Evolutionary conservation across 2,113 vertebrate species (phyloP), one percentile per base, ranked within the genome.

Genomic region (Phrynocephalus versicolor): DNA sequence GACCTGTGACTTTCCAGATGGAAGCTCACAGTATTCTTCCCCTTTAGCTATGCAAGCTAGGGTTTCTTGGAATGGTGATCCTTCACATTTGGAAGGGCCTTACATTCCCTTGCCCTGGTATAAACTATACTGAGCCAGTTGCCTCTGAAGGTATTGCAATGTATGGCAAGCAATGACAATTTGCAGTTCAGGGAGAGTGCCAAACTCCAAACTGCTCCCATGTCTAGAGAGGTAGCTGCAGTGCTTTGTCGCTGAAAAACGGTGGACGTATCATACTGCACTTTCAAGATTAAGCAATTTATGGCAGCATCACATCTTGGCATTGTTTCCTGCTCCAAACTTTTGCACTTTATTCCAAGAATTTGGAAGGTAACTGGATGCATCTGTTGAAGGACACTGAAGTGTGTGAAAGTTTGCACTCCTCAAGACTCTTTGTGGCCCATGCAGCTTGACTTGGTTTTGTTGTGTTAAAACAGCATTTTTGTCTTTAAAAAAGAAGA

Each of bases 181-280:
- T 86, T 87, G 65, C 82, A 67, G 58, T 13, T 37, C 0, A 0
- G 87, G 89, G 83, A 64, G 83, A 78, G n/a, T n/a, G n/a, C n/a
- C n/a, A n/a, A n/a, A 0, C 37, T 75, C 30, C 72, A 65, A 10
- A 75, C n/a, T 65, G n/a, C 41, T 67, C 41, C 70, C 8, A 37
- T 21, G 6, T 72, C 35, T 19, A 73, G 35, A 72, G 37, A 33
- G 70, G 15, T 37, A 19, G 19, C 39, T 45, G 19, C 13, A 25
- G 41, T n/a, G 2, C 8, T 65, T 65, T 41, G 41, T 67, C 2
- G 27, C 27, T 67, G 25, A 18, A 67, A 45, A 67, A 67, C 41
- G 10, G 67, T 45, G 62, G 21, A 71, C 45, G 69, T 37, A 7
- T 39, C 2, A 23, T 35, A 21, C 41, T 2, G 37, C 71, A 39